Conservation (phyloP, 2,113 vertebrate genomes). For the Mesembrinibis cayennensis region DNA sequence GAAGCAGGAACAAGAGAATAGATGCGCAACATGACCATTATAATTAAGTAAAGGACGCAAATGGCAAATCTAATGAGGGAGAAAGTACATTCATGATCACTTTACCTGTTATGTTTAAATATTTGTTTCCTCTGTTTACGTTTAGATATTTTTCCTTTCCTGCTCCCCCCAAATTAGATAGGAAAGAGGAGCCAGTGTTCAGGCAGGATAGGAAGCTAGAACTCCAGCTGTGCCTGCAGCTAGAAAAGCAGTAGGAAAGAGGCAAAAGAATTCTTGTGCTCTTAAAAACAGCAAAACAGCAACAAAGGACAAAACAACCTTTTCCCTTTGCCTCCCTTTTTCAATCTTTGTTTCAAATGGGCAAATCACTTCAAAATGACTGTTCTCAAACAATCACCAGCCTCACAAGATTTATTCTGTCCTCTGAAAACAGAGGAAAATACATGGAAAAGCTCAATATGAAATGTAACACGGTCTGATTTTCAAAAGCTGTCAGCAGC, state of each 20-base stretch:
- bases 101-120: neutral
- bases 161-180: neutral
- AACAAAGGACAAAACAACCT: constrained; percentile 26
- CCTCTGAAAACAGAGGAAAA: neutral
- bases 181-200: neutral
- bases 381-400: neutral
- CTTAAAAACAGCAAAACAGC: neutral
- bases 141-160: neutral
- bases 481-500: neutral
- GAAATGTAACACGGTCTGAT: neutral
- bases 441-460: neutral
- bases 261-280: neutral
- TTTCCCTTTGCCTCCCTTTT: neutral
- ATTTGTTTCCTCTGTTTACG: constrained; percentile 12
- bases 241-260: neutral
- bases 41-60: constrained; percentile 34
- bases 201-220: neutral
- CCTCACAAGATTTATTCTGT: neutral
- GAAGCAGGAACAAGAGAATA: neutral
- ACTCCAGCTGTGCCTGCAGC: constrained; percentile 13
- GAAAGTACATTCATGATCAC: neutral
- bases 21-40: neutral
- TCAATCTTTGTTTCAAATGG: constrained; percentile 40
- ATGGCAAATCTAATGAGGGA: constrained; percentile 4
- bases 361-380: constrained; percentile 21